Base-by-base conservation (phyloP, 1,140 invertebrate species). In the Saccostrea echinata region DNA sequence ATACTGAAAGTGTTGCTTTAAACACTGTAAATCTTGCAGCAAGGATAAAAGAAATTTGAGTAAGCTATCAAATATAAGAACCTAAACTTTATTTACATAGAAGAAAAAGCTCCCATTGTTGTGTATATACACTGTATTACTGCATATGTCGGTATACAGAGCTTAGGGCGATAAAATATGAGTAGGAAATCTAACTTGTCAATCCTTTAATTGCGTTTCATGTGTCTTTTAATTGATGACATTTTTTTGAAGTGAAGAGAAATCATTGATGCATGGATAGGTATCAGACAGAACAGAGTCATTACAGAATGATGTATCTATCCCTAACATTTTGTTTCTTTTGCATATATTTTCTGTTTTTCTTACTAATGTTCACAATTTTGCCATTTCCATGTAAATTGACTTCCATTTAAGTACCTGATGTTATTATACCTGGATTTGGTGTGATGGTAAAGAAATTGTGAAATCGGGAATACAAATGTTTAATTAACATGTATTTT, bases 331-430 rank as follows among this genome's bases (percentile, higher is more conserved):
- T 76, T 76, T 76, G 68, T 76, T 76, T 76, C 68, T 76, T 76
- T 76, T 76, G 68, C 68, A 76, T 76, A 76, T 76, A 76, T 76
- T 30, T 33, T 30, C 30, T 76, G 24, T 71, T 76, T 64, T 76
- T 76, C 68, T 76, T 76, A 76, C 68, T 76, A 76, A 76, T 76
- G 68, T 76, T 76, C 68, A 76, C 68, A 76, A 76, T 76, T 76
- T 76, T 76, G 68, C 27, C 68, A 76, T 76, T 76, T 76, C 24
- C 27, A 30, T 76, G 68, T 76, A 30, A 33, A 76, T 27, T 76
- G 24, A 76, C 68, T 30, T 76, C 68, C 27, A 43, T 76, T 76
- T 76, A 76, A 76, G 68, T 71, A 76, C 68, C 13, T 76, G 68
- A 27, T 76, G 27, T 76, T 71, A 43, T 43, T 2, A 76, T 76